A percentile compares a stretch with the other conserved stretches of the same genome.
These are phyloP conservation scores for Ceriagrion tenellum DNA, from an alignment of 2,888 invertebrate species.

Conservation along the genomic window DNA sequence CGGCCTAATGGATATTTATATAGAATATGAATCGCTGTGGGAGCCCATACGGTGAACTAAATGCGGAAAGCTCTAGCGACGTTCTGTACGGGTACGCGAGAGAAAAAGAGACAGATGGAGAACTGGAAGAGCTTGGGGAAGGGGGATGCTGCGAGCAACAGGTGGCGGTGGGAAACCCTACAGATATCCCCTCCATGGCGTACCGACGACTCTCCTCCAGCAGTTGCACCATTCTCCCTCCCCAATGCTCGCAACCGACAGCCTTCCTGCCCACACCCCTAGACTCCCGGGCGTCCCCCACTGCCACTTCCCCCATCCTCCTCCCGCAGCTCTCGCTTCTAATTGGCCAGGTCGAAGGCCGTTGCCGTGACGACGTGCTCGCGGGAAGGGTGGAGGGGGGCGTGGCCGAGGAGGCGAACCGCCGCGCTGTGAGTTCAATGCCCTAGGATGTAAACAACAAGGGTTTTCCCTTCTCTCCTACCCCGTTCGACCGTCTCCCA, in stretches of 20 bases:
- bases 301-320: background rate
- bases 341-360: conserved; percentile 54
- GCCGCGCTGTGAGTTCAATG: background rate
- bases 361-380: conserved; percentile 31
- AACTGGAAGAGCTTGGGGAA: too few species aligned
- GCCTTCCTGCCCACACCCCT: background rate
- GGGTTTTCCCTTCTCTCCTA: background rate
- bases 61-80: too few species aligned
- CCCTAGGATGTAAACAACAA: conserved; percentile 38
- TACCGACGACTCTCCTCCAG: too few species aligned
- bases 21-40: too few species aligned
- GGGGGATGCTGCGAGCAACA: background rate
- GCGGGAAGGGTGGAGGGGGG: background rate
- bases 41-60: too few species aligned
- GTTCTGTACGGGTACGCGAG: background rate
- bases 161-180: conserved; percentile 10
- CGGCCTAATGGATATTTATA: too few species aligned
- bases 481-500: background rate
- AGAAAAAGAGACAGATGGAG: background rate
- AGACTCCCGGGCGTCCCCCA: background rate
- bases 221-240: too few species aligned
- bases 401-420: background rate
- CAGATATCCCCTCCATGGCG: too few species aligned
- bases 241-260: background rate
- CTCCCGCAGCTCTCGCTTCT: background rate